A percentile compares a stretch with the other conserved stretches of the same genome.
phyloP scores from a whole-genome alignment of 1,140 invertebrate species.

The Drosophila ogumai region DNA sequence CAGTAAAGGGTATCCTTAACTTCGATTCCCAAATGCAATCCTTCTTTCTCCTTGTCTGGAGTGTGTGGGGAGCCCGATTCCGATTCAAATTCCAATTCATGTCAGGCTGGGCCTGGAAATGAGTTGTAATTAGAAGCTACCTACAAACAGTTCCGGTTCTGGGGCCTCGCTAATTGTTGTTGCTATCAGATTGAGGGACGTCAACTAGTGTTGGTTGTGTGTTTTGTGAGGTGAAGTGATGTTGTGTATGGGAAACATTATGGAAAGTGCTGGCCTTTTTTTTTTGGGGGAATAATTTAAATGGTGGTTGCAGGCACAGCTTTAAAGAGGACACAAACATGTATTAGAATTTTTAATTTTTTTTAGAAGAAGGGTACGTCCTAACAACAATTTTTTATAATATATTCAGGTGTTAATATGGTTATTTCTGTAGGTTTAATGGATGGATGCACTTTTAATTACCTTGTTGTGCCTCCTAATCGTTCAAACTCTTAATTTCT shows the following conservation, averaged over 20 bases:
- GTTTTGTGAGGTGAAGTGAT: slow-evolving; percentile 1
- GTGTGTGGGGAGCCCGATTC: slow-evolving; percentile 14
- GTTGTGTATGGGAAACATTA: background rate
- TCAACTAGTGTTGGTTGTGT: slow-evolving; percentile 10
- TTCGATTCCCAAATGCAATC: background rate
- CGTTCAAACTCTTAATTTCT: slow-evolving; percentile 11
- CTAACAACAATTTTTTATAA: background rate
- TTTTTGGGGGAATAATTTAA: background rate
- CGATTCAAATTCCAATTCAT: slow-evolving; percentile 16
- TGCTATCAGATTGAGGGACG: slow-evolving; percentile 14
- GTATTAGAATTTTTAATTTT: no score
- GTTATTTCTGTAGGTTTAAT: slow-evolving; percentile 16
- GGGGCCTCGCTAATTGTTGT: slow-evolving; percentile 21
- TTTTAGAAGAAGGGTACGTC: no score
- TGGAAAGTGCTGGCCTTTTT: background rate
- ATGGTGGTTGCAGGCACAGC: no score
- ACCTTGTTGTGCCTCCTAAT: slow-evolving; percentile 15
- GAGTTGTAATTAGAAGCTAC: slow-evolving; percentile 49
- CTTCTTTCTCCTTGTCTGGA: background rate
- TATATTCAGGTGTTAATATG: background rate
- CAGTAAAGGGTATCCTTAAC: background rate
- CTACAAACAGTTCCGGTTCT: slow-evolving; percentile 40
- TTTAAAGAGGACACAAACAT: no score
- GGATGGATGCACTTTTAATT: slow-evolving; percentile 53
- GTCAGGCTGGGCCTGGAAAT: slow-evolving; percentile 37